A percentile compares a stretch with the other conserved stretches of the same genome.
phyloP scores from a whole-genome alignment of 2,888 invertebrate species.

The Leptogaster cylindrica region DNA sequence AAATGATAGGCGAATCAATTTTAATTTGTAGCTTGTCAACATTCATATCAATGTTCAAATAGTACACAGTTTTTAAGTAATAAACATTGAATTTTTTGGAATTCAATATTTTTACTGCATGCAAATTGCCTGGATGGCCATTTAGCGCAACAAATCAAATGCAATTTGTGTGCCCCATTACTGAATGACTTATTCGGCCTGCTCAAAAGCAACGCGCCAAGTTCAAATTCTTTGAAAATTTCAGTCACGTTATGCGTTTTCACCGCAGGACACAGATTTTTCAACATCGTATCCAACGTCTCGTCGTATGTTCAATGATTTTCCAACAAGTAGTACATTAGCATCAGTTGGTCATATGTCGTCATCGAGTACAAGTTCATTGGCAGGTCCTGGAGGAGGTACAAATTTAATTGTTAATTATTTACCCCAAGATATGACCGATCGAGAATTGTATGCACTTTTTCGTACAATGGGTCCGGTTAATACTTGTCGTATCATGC shows the following conservation, averaged over 20 bases:
- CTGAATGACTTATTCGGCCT: conserved; percentile 16
- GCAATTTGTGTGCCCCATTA: conserved; percentile 8
- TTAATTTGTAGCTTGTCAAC: no score
- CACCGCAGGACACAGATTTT: conserved; percentile 63
- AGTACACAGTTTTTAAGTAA: no score
- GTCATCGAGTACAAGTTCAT: conserved; percentile 55
- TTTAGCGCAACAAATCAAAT: no score
- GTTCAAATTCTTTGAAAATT: conserved; percentile 58
- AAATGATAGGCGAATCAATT: no score
- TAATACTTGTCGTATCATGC: conserved; percentile 90
- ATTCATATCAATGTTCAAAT: no score
- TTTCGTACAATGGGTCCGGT: conserved; percentile 88
- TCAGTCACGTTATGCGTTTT: conserved; percentile 64
- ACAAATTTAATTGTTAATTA: conserved; percentile 96
- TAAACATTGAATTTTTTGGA: no score
- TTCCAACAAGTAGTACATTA: conserved; percentile 57
- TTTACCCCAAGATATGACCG: conserved; percentile 91
- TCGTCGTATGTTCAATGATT: conserved; percentile 61
- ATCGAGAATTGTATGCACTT: conserved; percentile 86
- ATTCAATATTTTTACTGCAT: no score
- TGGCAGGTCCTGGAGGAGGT: conserved; percentile 54
- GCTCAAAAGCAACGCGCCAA: conserved; percentile 50
- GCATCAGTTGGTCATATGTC: conserved; percentile 56
- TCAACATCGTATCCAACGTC: conserved; percentile 60
- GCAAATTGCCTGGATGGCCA: no score